Conservation (phyloP, 2,888 invertebrate species). For the Drosophila affinis region DNA sequence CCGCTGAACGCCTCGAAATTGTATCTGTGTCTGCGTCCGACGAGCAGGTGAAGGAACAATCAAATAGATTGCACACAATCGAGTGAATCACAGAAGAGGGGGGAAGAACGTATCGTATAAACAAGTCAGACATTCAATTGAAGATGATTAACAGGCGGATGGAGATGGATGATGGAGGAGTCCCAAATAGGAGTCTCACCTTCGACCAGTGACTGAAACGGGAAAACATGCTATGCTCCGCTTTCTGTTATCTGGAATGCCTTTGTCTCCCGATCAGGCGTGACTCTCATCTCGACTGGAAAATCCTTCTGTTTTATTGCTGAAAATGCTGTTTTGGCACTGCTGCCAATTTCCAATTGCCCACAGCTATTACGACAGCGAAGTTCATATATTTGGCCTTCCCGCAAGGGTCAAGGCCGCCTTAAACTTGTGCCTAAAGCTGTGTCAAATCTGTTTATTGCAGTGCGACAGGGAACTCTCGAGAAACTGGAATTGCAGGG, state of each 20-base stretch:
- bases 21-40: conserved; percentile 30
- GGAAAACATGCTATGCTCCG: not conserved
- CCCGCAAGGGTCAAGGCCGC: conserved; percentile 1
- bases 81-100: conserved; percentile 44
- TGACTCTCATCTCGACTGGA: conserved; percentile 3
- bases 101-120: conserved; percentile 38
- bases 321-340: conserved; percentile 10
- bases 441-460: not conserved
- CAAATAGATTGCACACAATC: conserved; percentile 12
- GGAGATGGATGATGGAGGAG: conserved; percentile 8
- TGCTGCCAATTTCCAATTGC: conserved; percentile 5
- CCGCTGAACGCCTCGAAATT: conserved; percentile 2
- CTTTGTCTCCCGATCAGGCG: not conserved
- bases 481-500: conserved; percentile 51
- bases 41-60: conserved; percentile 36
- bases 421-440: not conserved
- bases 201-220: not conserved
- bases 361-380: conserved; percentile 11
- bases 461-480: conserved; percentile 58
- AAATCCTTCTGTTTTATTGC: conserved; percentile 26
- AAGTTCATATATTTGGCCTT: not conserved
- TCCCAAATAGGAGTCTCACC: conserved; percentile 3
- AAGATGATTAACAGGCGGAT: conserved; percentile 51
- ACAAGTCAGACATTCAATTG: conserved; percentile 35
- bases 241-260: not conserved